Evolutionary conservation across 2,113 vertebrate genomes (phyloP).

Genomic region (Oostethus manadensis): DNA sequence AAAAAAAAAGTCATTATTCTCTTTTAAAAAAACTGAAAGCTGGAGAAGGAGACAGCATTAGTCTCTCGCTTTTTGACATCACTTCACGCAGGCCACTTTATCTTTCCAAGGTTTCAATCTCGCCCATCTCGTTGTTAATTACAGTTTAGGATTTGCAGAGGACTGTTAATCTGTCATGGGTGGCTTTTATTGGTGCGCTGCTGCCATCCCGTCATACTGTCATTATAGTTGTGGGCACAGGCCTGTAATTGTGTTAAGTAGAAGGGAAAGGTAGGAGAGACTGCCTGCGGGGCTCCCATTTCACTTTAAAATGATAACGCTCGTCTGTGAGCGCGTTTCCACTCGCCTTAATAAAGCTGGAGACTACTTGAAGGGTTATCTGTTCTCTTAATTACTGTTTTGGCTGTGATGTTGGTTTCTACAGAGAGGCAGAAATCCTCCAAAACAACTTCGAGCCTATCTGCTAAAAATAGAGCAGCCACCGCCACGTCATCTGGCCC

Average conservation of each 20-base stretch:
- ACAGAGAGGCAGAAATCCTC: slow-evolving; percentile 35
- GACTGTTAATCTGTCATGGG: slow-evolving; percentile 77
- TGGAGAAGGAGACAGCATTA: background rate
- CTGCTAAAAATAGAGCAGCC: slow-evolving; percentile 64
- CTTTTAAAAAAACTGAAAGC: background rate
- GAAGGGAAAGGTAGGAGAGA: slow-evolving; percentile 65
- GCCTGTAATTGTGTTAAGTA: slow-evolving; percentile 75
- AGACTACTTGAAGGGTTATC: background rate
- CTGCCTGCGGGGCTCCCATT: slow-evolving; percentile 47
- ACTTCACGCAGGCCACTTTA: background rate
- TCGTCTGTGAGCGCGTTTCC: slow-evolving; percentile 46
- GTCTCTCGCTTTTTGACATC: background rate
- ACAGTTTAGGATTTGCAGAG: slow-evolving; percentile 62
- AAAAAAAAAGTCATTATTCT: background rate
- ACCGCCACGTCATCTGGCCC: slow-evolving; percentile 71
- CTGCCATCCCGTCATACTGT: slow-evolving; percentile 74
- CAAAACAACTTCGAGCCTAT: slow-evolving; percentile 56
- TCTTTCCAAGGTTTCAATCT: slow-evolving; percentile 35
- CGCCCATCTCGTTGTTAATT: slow-evolving; percentile 72
- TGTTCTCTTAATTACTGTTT: slow-evolving; percentile 21
- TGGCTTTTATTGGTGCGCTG: slow-evolving; percentile 73
- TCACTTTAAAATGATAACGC: slow-evolving; percentile 57
- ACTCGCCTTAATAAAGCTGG: slow-evolving; percentile 26
- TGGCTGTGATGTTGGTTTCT: slow-evolving; percentile 43
- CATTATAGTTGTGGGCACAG: slow-evolving; percentile 74